Evolutionary conservation across 2,888 invertebrate genomes (phyloP), one percentile per base, ranked within the genome.

Genomic region (Helleia helle): DNA sequence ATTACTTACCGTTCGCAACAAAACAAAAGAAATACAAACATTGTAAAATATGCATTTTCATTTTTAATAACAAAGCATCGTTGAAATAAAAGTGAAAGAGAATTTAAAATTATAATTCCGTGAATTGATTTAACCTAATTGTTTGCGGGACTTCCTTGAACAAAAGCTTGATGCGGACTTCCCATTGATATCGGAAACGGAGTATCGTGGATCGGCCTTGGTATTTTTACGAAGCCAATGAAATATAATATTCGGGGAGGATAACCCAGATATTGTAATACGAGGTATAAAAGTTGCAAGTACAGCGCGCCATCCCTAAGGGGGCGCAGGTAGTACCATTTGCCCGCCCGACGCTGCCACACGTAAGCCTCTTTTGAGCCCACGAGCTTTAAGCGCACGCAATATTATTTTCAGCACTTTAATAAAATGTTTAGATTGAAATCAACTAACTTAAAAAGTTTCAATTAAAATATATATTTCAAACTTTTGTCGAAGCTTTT

Each of bases 221-320:
- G 69, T 66, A 67, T 60, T 67, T 65, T 67, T 65, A 65, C 64
- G 60, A 60, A 65, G 71, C 75, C 81, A 77, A 77, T 77, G 80
- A 68, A 80, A 77, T 72, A 72, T 71, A 77, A 80, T 83, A 83
- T 76, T 70, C 70, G 56, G 64, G 58, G 65, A 70, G 72, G 65
- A 68, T 83, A 81, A 83, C 83, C 81, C 71, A 76, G 81, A 74
- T 83, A 74, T 71, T 56, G 73, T 71, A 72, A 69, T 65, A 64
- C 63, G 65, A 71, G 58, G 65, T 60, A 63, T 64, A 75, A 72
- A 75, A 72, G 63, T 59, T 58, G 63, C 63, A 70, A 76, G 76
- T 73, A 65, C 68, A 59, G 49, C 43, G 49, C 56, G 62, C 62
- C 72, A 65, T 52, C 50, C 48, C 46, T 44, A 45, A 46, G 44